These are phyloP conservation scores for Drosophila fungiperda DNA, from an alignment of 2,888 invertebrate genomes.

Conservation along the genomic window DNA sequence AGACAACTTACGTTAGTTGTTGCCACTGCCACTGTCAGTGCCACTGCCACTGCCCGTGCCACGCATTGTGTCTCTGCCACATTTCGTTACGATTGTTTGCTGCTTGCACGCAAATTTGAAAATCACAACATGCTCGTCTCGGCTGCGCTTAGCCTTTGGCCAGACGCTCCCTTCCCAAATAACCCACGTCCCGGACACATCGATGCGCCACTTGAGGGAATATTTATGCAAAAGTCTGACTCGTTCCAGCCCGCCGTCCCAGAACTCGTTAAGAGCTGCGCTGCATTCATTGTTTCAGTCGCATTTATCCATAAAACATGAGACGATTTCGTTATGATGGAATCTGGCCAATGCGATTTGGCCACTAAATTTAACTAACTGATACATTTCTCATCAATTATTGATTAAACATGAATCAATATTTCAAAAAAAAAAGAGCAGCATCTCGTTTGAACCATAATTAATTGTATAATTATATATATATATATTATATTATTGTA, in stretches of 20 bases:
- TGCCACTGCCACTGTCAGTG: constrained; percentile 24
- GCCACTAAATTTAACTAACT: constrained; percentile 1
- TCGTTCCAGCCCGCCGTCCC: constrained; percentile 9
- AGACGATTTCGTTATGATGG: constrained; percentile 42
- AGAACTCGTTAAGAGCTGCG: constrained; percentile 34
- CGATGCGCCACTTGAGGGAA: constrained; percentile 51
- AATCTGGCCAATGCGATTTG: neutral
- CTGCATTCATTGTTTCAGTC: constrained; percentile 57
- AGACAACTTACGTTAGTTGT: constrained; percentile 65
- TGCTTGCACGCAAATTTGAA: constrained; percentile 74
- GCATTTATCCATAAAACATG: constrained; percentile 75
- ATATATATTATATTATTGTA: no score
- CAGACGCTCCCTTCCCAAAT: constrained; percentile 21
- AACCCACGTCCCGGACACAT: constrained; percentile 40
- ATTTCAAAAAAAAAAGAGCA: neutral
- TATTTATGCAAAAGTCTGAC: constrained; percentile 65
- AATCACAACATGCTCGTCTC: constrained; percentile 61
- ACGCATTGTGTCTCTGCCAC: constrained; percentile 37
- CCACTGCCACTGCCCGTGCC: constrained; percentile 19
- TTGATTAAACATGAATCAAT: neutral
- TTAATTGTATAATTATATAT: neutral
- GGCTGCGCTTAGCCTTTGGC: constrained; percentile 54
- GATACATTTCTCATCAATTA: constrained; percentile 21
- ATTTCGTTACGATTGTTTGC: constrained; percentile 26
- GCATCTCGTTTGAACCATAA: neutral